These are phyloP conservation scores for Timandra comae DNA, from an alignment of 2,888 invertebrate species.

Conservation along the genomic window DNA sequence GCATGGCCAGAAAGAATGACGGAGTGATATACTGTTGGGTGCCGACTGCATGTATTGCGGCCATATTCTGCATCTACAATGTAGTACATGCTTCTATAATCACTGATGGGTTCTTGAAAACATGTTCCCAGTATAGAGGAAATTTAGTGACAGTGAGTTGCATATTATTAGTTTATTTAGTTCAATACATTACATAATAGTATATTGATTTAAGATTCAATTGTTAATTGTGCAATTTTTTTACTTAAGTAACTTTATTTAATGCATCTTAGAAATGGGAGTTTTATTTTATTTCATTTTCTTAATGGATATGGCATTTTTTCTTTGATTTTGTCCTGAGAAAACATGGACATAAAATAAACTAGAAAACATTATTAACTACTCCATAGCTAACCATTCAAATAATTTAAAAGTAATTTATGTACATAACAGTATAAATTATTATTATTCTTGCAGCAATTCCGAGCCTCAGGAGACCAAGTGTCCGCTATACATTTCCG, in stretches of 20 bases:
- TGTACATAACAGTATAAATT: background rate
- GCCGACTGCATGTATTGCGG: slow-evolving; percentile 78
- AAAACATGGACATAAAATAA: too few species aligned
- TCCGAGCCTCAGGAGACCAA: slow-evolving; percentile 74
- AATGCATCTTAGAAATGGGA: background rate
- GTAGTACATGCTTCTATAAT: slow-evolving; percentile 82
- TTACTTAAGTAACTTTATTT: background rate
- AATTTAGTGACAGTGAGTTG: slow-evolving; percentile 78
- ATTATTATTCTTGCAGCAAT: slow-evolving; percentile 37
- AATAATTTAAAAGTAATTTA: too few species aligned
- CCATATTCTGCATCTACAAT: slow-evolving; percentile 80
- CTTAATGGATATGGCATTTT: too few species aligned
- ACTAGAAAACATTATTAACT: too few species aligned
- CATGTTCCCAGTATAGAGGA: slow-evolving; percentile 85
- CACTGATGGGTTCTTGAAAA: slow-evolving; percentile 83
- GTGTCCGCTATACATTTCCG: slow-evolving; percentile 79
- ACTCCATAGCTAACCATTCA: too few species aligned
- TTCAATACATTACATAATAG: background rate
- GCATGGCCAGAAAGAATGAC: slow-evolving; percentile 75
- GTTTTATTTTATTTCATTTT: too few species aligned
- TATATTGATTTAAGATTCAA: too few species aligned
- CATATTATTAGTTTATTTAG: background rate
- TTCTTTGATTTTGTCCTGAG: too few species aligned
- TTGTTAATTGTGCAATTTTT: too few species aligned
- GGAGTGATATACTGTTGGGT: slow-evolving; percentile 83